A percentile compares a stretch with the other conserved stretches of the same genome.
Evolutionary conservation across 2,888 invertebrate genomes (phyloP).

Genomic region (Fragum sueziense): DNA sequence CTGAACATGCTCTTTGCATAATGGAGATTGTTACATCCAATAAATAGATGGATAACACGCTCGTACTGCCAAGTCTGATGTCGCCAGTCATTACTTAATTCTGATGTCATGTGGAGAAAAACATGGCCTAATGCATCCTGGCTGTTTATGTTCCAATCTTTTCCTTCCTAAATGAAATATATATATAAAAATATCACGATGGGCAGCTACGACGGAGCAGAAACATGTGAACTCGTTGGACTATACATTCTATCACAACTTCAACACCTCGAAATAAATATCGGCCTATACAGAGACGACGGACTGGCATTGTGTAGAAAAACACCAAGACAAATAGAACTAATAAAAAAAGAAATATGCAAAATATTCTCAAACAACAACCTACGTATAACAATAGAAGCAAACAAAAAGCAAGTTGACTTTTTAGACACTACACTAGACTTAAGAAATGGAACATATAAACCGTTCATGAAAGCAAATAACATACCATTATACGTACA

Average conservation of each 20-base stretch:
- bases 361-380: neutral
- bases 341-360: neutral
- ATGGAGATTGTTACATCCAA: neutral
- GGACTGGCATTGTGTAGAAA: neutral
- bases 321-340: conserved; percentile 1
- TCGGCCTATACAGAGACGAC: neutral
- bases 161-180: too few species aligned
- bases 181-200: too few species aligned
- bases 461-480: neutral
- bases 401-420: neutral
- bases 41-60: neutral
- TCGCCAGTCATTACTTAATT: neutral
- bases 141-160: too few species aligned
- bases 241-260: neutral
- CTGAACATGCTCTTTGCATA: neutral
- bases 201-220: neutral
- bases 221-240: neutral
- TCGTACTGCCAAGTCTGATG: neutral
- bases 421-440: conserved; percentile 1
- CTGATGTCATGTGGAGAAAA: neutral
- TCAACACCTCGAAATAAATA: neutral
- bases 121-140: too few species aligned
- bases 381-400: neutral
- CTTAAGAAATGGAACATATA: neutral
- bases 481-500: neutral